Evolutionary conservation across 2,888 invertebrate species (phyloP).

Genomic region (Agrochola macilenta): DNA sequence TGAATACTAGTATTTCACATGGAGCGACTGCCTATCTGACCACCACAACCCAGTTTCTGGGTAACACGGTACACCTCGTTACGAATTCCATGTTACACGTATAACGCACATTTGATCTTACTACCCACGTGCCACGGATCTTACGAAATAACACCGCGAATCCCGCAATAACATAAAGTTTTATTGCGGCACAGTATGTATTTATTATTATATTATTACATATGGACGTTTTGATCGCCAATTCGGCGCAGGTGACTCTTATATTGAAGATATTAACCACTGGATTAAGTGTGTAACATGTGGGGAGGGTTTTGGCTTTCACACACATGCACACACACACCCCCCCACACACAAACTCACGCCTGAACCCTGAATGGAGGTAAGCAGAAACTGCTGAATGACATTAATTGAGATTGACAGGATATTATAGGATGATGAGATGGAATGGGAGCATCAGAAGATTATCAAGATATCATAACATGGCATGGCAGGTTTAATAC

Average conservation of each 20-base stretch:
- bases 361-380: not conserved
- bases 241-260: slow-evolving; percentile 23
- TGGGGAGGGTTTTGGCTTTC: not conserved
- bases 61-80: too few species aligned
- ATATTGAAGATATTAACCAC: slow-evolving; percentile 1
- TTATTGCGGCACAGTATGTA: slow-evolving; percentile 12
- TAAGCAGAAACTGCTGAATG: not conserved
- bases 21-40: not conserved
- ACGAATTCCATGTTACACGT: not conserved
- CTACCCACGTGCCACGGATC: too few species aligned
- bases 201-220: slow-evolving; percentile 40
- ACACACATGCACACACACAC: not conserved
- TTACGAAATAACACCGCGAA: not conserved
- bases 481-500: too few species aligned
- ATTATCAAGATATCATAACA: too few species aligned
- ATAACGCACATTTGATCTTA: not conserved
- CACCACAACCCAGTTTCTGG: not conserved
- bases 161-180: not conserved
- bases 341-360: not conserved
- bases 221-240: slow-evolving; percentile 7
- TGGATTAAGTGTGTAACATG: not conserved
- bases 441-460: too few species aligned
- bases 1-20: not conserved
- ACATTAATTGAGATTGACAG: too few species aligned
- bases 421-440: too few species aligned